Percentiles rank a stretch among this genome's conserved stretches.
These are phyloP conservation scores for Leptinotarsa haldemani DNA, from an alignment of 2,888 invertebrate genomes.

Conservation along the genomic window DNA sequence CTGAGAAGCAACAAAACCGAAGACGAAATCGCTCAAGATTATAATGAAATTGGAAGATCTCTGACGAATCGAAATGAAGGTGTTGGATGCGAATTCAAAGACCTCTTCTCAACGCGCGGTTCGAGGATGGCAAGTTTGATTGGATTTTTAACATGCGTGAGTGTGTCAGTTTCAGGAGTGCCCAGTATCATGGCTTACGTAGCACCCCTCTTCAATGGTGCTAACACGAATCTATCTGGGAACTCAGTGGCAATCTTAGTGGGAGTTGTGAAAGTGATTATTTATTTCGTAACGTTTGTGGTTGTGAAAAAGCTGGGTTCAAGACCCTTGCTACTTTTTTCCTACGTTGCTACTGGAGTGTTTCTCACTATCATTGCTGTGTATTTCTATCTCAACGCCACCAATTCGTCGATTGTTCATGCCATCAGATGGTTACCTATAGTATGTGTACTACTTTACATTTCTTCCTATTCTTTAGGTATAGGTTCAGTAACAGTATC, in stretches of 20 bases:
- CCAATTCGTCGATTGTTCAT: neutral
- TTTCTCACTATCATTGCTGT: neutral
- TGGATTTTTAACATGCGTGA: neutral
- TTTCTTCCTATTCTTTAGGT: neutral
- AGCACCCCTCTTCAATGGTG: conserved; percentile 24
- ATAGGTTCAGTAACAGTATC: neutral
- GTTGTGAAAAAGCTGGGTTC: conserved; percentile 57
- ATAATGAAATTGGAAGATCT: conserved; percentile 64
- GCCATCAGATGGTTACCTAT: neutral
- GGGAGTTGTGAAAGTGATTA: neutral
- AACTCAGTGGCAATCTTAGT: neutral
- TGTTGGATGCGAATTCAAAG: neutral
- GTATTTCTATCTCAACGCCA: neutral
- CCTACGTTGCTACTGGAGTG: neutral
- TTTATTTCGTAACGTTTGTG: neutral
- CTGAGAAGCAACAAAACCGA: conserved; percentile 3
- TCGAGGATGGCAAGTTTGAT: neutral
- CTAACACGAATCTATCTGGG: conserved; percentile 22
- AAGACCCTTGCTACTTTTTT: conserved; percentile 69
- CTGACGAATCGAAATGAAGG: conserved; percentile 67
- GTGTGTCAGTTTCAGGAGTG: neutral
- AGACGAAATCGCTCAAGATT: conserved; percentile 1
- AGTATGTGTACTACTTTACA: neutral
- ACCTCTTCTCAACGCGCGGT: neutral
- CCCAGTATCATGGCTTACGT: neutral